Evolutionary conservation across 2,113 vertebrate species (phyloP).

Genomic region (Bettongia penicillata): DNA sequence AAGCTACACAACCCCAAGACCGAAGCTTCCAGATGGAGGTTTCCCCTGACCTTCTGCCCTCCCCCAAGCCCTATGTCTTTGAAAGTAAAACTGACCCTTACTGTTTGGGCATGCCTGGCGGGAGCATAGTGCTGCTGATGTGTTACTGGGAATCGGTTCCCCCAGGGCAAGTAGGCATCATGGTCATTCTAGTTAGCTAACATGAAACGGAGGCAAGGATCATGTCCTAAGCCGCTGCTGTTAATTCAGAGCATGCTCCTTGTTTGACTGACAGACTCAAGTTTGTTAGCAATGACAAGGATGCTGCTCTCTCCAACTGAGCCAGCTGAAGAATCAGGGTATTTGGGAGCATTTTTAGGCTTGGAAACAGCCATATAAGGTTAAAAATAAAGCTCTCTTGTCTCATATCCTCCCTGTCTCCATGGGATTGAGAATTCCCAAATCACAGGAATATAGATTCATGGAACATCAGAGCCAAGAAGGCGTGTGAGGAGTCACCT

Average conservation of each 20-base stretch:
- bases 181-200: neutral
- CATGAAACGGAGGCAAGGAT: no score
- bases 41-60: no score
- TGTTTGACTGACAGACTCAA: no score
- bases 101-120: neutral
- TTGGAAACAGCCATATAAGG: no score
- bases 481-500: neutral
- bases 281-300: neutral
- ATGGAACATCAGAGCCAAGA: neutral
- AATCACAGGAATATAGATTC: no score
- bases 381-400: no score
- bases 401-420: no score
- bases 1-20: no score
- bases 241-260: no score
- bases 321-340: neutral
- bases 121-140: neutral
- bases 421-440: neutral
- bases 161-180: neutral
- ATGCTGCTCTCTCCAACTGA: neutral
- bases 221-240: neutral
- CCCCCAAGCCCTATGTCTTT: no score
- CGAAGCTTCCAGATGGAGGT: no score
- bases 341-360: neutral
- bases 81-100: neutral
- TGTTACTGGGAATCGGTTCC: neutral